phyloP scores from a whole-genome alignment of 64 coral and sea anemone species.

The Montipora efflorescens region DNA sequence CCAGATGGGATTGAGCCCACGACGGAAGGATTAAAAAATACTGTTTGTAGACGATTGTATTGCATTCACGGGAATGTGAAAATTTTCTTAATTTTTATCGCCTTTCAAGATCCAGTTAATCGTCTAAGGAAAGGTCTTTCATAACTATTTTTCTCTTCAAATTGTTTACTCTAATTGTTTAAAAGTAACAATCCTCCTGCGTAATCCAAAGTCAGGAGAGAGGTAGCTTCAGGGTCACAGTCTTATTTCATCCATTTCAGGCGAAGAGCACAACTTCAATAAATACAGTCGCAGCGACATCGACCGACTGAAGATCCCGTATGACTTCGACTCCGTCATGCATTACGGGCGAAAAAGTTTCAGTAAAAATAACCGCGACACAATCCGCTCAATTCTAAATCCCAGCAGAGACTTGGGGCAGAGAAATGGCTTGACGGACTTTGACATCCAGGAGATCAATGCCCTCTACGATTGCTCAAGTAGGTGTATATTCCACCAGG shows the following conservation, averaged over 20 bases:
- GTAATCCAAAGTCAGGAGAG: too few species aligned
- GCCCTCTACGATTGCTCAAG: constrained; percentile 84
- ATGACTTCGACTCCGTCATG: constrained; percentile 96
- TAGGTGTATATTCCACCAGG: constrained; percentile 9
- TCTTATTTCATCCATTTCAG: constrained; percentile 38
- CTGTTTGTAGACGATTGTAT: too few species aligned
- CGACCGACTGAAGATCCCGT: constrained; percentile 81
- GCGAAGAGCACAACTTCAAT: constrained; percentile 83
- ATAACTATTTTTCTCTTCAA: too few species aligned
- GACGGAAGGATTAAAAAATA: too few species aligned
- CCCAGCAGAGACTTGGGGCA: constrained; percentile 61
- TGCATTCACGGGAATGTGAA: too few species aligned
- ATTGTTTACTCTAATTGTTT: too few species aligned
- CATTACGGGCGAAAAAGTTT: constrained; percentile 91
- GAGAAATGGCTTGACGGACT: constrained; percentile 83
- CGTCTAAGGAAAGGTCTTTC: background rate
- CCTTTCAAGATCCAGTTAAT: too few species aligned
- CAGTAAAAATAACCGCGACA: constrained; percentile 75
- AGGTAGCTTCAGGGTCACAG: background rate
- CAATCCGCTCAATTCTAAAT: constrained; percentile 78
- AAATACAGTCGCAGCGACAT: constrained; percentile 83
- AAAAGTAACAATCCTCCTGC: too few species aligned
- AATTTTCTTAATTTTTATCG: too few species aligned
- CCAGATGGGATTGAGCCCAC: too few species aligned
- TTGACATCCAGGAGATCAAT: constrained; percentile 87